These are phyloP conservation scores for Hydropotes inermis DNA, from an alignment of 2,113 vertebrate species.

Conservation along the genomic window DNA sequence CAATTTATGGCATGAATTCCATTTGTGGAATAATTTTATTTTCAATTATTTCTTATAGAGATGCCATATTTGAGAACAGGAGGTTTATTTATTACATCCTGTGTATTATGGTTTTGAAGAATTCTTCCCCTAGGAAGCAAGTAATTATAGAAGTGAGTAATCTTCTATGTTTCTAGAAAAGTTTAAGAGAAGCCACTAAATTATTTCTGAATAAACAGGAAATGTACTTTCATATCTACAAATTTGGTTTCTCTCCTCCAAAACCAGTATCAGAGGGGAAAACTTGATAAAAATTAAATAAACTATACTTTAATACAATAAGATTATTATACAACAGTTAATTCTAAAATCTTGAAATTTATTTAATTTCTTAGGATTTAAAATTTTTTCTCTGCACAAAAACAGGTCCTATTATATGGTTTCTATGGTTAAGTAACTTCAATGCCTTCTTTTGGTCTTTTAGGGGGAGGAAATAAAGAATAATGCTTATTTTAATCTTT, in stretches of 20 bases:
- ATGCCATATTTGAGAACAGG: background rate
- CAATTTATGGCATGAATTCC: background rate
- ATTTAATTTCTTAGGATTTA: background rate
- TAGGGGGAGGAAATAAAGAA: accelerated
- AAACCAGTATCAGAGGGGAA: background rate
- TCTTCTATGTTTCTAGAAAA: background rate
- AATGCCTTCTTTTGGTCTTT: background rate
- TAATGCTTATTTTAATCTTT: background rate
- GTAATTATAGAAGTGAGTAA: background rate
- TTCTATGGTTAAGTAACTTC: background rate
- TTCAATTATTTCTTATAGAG: background rate
- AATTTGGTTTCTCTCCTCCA: background rate
- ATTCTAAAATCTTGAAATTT: background rate
- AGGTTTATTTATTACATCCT: background rate
- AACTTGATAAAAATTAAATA: background rate
- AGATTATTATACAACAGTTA: background rate
- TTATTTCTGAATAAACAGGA: background rate
- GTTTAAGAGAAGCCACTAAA: background rate
- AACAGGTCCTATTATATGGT: background rate
- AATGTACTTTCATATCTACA: background rate
- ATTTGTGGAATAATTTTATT: background rate
- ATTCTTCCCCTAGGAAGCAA: background rate
- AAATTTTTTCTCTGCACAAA: background rate
- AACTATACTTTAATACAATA: background rate
- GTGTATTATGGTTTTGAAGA: background rate